Evolutionary conservation across 2,797 vertebrate species (phyloP).

Genomic region (Discoglossus pictus): DNA sequence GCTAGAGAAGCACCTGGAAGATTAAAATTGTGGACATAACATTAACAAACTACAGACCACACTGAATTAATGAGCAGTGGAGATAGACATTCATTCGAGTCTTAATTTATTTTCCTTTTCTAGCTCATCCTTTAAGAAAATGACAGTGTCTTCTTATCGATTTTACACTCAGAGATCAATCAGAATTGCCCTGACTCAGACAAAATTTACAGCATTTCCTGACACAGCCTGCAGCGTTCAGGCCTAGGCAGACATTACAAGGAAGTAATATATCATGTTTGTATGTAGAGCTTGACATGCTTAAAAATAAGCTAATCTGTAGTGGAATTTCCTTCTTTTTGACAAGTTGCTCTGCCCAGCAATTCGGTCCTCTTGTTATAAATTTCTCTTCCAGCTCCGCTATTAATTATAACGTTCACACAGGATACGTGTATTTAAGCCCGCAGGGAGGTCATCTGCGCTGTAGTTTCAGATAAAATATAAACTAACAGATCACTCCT

Average conservation of each 20-base stretch:
- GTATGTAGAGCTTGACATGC: constrained; percentile 79
- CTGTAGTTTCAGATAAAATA: constrained; percentile 77
- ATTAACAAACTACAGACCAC: constrained; percentile 87
- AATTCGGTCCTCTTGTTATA: constrained; percentile 72
- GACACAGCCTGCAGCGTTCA: constrained; percentile 73
- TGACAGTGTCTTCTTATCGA: constrained; percentile 98
- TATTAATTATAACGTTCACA: constrained; percentile 78
- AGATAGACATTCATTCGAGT: constrained; percentile 88
- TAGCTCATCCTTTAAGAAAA: constrained; percentile 98
- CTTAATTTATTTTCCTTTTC: constrained; percentile 98
- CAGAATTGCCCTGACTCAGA: constrained; percentile 96
- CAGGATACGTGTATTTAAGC: constrained; percentile 75
- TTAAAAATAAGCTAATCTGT: constrained; percentile 96
- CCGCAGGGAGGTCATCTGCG: constrained; percentile 78
- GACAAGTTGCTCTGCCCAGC: constrained; percentile 80
- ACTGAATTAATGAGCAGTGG: constrained; percentile 87
- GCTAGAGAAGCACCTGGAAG: constrained; percentile 81
- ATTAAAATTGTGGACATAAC: constrained; percentile 85
- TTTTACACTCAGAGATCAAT: constrained; percentile 99
- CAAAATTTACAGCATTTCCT: constrained; percentile 89
- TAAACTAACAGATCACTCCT: constrained; percentile 79
- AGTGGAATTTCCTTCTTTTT: constrained; percentile 84
- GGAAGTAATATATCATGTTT: constrained; percentile 82
- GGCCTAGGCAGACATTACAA: constrained; percentile 79
- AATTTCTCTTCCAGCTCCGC: constrained; percentile 69